Percentiles rank a stretch among this genome's conserved stretches.
These are phyloP conservation scores for Penaeus japonicus DNA, from an alignment of 1,140 invertebrate genomes.

Conservation along the genomic window DNA sequence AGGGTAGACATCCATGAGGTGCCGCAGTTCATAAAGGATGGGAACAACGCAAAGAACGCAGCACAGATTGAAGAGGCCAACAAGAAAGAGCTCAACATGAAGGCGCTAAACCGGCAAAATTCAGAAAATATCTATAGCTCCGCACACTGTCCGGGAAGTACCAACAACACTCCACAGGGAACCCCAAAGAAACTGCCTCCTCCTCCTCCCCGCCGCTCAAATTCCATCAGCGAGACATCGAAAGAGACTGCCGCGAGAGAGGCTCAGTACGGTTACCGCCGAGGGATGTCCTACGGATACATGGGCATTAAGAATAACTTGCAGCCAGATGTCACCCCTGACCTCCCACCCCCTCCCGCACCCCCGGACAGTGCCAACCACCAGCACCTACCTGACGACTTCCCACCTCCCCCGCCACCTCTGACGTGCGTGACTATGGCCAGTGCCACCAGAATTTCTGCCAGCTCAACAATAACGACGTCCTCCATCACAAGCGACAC, in stretches of 20 bases:
- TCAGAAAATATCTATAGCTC: slow-evolving; percentile 37
- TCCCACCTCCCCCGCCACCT: slow-evolving; percentile 66
- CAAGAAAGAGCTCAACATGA: slow-evolving; percentile 47
- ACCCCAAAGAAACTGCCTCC: slow-evolving; percentile 80
- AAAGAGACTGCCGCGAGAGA: slow-evolving; percentile 65
- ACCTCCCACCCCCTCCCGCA: slow-evolving; percentile 57
- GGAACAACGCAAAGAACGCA: slow-evolving; percentile 36
- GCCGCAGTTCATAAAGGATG: slow-evolving; percentile 45
- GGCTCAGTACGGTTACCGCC: slow-evolving; percentile 48
- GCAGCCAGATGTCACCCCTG: slow-evolving; percentile 56
- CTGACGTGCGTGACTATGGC: slow-evolving; percentile 60
- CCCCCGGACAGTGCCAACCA: slow-evolving; percentile 58
- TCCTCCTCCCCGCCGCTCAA: slow-evolving; percentile 80
- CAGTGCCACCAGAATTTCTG: slow-evolving; percentile 54
- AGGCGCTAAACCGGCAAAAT: slow-evolving; percentile 43
- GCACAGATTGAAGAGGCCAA: slow-evolving; percentile 31
- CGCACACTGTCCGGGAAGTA: slow-evolving; percentile 35
- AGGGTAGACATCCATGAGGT: slow-evolving; percentile 58
- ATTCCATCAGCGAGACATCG: slow-evolving; percentile 67
- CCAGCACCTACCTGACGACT: slow-evolving; percentile 63
- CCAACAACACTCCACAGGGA: slow-evolving; percentile 60
- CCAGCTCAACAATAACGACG: slow-evolving; percentile 39
- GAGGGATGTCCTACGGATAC: slow-evolving; percentile 54
- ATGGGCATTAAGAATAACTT: slow-evolving; percentile 58
- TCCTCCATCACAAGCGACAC: slow-evolving; percentile 51